A percentile compares a stretch with the other conserved stretches of the same genome.
These are phyloP conservation scores for Ophion ellenae DNA, from an alignment of 2,888 invertebrate genomes.

Conservation along the genomic window DNA sequence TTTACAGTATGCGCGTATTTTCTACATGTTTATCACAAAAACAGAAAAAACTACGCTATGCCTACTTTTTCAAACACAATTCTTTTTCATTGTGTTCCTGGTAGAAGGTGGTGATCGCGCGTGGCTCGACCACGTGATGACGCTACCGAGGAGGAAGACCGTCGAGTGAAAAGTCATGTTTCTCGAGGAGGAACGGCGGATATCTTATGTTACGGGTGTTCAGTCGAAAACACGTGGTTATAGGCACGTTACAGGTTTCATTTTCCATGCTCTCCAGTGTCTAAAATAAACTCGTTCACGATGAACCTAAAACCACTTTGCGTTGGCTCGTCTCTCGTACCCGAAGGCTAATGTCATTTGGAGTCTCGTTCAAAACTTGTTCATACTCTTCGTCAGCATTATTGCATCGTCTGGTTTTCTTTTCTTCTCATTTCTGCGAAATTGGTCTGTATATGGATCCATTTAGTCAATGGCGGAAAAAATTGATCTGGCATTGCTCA, in stretches of 20 bases:
- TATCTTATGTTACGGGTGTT: conserved; percentile 17
- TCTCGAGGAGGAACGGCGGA: conserved; percentile 51
- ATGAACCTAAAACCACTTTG: conserved; percentile 75
- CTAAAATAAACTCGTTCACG: conserved; percentile 76
- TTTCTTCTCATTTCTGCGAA: background rate
- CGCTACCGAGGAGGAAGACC: conserved; percentile 67
- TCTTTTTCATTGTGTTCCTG: conserved; percentile 30
- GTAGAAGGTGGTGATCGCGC: conserved; percentile 15
- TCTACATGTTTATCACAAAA: too few relatives aligned
- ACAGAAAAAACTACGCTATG: too few relatives aligned
- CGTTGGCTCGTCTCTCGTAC: conserved; percentile 40
- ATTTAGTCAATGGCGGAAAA: background rate
- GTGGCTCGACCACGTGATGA: conserved; percentile 73
- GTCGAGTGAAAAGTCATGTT: conserved; percentile 81
- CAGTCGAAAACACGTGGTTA: conserved; percentile 46
- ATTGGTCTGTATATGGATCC: background rate
- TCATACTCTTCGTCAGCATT: conserved; percentile 5
- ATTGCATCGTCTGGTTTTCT: background rate
- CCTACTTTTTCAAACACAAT: background rate
- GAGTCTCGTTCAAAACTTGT: conserved; percentile 1
- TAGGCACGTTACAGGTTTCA: conserved; percentile 34
- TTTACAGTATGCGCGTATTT: too few relatives aligned
- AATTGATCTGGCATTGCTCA: background rate
- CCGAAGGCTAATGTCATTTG: background rate
- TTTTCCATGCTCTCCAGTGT: conserved; percentile 32